A percentile compares a stretch with the other conserved stretches of the same genome.
Conservation (phyloP, 2,888 invertebrate species). For the Melanotus villosus region DNA sequence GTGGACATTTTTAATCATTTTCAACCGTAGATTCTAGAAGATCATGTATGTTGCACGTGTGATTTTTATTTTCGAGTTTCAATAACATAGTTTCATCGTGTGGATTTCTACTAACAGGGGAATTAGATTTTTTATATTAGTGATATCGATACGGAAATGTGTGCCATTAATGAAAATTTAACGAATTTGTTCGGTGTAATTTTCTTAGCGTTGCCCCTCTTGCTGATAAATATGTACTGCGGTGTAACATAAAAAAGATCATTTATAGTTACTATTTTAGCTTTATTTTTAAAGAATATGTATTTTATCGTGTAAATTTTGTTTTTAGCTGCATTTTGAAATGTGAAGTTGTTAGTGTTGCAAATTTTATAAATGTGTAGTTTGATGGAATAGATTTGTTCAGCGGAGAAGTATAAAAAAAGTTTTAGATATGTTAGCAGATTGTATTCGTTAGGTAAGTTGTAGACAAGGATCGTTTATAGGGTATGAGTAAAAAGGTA, state of each 20-base stretch:
- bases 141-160: background rate
- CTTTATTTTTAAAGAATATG: constrained; percentile 37
- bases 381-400: constrained; percentile 22
- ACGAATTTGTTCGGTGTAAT: background rate
- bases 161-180: constrained; percentile 17
- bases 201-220: background rate
- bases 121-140: no score
- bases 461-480: constrained; percentile 3
- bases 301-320: constrained; percentile 47
- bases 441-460: constrained; percentile 15
- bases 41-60: no score
- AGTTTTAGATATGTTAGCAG: constrained; percentile 26
- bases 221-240: constrained; percentile 32
- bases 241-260: constrained; percentile 20
- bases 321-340: constrained; percentile 52
- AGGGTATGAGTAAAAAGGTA: constrained; percentile 8
- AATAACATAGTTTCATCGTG: no score
- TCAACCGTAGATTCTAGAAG: no score
- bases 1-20: no score
- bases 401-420: constrained; percentile 17
- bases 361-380: constrained; percentile 51
- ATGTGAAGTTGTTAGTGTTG: constrained; percentile 57
- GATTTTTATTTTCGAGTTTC: no score
- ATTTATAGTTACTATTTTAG: constrained; percentile 40
- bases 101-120: no score